Conservation (phyloP, 2,113 vertebrate species). For the Epinephelus moara region DNA sequence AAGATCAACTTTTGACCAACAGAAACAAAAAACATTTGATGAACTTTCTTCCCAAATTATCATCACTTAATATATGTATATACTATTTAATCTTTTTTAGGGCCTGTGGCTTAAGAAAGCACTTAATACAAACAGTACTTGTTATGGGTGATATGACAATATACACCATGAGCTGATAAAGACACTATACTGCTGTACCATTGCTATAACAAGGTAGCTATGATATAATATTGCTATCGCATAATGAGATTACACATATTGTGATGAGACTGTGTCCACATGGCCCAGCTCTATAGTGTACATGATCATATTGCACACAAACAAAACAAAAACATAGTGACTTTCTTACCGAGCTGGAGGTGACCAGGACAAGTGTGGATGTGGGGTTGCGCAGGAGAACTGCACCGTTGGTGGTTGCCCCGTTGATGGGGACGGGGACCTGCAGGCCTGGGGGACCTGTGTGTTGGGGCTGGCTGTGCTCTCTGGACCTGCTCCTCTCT, state of each 20-base stretch:
- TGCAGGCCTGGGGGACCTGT: slow-evolving; percentile 83
- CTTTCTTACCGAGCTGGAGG: slow-evolving; percentile 78
- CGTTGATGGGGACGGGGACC: slow-evolving; percentile 92
- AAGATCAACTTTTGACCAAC: background rate
- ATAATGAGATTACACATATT: background rate
- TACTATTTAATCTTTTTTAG: background rate
- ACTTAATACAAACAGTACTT: background rate
- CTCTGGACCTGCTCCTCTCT: slow-evolving; percentile 77
- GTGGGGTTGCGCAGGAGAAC: slow-evolving; percentile 82
- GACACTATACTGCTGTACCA: background rate
- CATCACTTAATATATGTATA: background rate
- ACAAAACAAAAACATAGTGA: background rate
- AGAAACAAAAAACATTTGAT: background rate
- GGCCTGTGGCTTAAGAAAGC: background rate
- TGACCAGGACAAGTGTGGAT: slow-evolving; percentile 82
- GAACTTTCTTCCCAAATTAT: background rate
- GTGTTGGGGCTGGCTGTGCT: slow-evolving; percentile 79
- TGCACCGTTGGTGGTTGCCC: slow-evolving; percentile 82
- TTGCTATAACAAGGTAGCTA: background rate
- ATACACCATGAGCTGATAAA: background rate
- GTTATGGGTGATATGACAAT: background rate
- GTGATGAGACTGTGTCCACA: background rate
- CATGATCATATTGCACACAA: background rate
- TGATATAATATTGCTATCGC: background rate
- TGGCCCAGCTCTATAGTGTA: background rate